phyloP scores from a whole-genome alignment of 2,888 invertebrate species.

The Ectobius pallidus region DNA sequence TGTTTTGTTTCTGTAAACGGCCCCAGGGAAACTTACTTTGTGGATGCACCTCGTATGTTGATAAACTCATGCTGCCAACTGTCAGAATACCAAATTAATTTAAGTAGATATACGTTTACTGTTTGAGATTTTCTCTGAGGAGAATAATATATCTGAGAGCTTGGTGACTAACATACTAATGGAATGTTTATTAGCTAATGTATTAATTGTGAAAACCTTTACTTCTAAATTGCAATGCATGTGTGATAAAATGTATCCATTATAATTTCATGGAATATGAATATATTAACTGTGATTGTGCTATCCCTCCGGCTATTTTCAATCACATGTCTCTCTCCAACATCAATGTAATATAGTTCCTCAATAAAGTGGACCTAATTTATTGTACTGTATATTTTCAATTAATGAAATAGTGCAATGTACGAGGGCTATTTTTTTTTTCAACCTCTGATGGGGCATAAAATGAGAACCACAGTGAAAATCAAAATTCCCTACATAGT shows the following conservation, averaged over 20 bases:
- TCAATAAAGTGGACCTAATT: conserved; percentile 16
- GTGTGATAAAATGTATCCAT: neutral
- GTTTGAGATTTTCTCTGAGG: neutral
- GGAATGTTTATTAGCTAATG: neutral
- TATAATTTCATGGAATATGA: neutral
- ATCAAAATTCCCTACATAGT: too few relatives aligned
- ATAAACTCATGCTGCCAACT: too few relatives aligned
- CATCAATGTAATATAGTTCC: conserved; percentile 2
- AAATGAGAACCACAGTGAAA: too few relatives aligned
- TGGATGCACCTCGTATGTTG: too few relatives aligned
- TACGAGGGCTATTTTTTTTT: too few relatives aligned
- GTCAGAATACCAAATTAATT: too few relatives aligned
- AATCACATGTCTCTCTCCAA: neutral
- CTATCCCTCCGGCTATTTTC: conserved; percentile 1
- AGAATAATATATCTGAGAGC: neutral
- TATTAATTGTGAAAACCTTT: neutral
- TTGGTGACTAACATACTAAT: neutral
- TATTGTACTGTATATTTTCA: too few relatives aligned
- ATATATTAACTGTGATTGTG: neutral
- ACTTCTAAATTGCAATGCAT: neutral
- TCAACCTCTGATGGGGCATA: too few relatives aligned
- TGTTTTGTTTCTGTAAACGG: too few relatives aligned
- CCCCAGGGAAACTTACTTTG: too few relatives aligned
- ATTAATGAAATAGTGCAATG: too few relatives aligned
- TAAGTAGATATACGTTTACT: too few relatives aligned